phyloP scores from a whole-genome alignment of 2,113 vertebrate species.

The Callionymus lyra region DNA sequence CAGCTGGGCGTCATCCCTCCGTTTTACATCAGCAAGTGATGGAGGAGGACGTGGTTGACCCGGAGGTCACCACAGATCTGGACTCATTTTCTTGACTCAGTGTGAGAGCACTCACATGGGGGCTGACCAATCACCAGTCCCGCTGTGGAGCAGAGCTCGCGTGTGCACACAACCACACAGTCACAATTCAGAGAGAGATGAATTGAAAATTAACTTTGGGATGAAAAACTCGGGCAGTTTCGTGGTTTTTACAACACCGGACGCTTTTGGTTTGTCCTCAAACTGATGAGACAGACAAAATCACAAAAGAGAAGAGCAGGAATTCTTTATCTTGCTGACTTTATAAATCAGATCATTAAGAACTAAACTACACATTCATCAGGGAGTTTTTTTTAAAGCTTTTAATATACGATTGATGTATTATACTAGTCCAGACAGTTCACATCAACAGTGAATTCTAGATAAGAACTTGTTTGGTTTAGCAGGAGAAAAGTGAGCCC shows the following conservation, averaged over 20 bases:
- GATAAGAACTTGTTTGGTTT: no score
- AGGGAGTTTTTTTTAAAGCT: no score
- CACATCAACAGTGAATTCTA: no score
- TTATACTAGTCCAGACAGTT: no score
- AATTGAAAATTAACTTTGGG: slow-evolving; percentile 3
- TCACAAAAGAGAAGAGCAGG: no score
- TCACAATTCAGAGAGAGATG: neutral
- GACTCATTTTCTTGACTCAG: slow-evolving; percentile 37
- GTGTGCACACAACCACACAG: slow-evolving; percentile 2
- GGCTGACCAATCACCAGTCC: slow-evolving; percentile 17
- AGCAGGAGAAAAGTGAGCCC: no score
- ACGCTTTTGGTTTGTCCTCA: neutral
- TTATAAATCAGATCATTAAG: no score
- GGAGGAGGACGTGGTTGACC: slow-evolving; percentile 14
- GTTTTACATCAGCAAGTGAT: slow-evolving; percentile 9
- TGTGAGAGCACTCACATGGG: slow-evolving; percentile 21
- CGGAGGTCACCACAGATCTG: slow-evolving; percentile 25
- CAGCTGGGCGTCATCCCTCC: slow-evolving; percentile 19
- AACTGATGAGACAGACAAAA: no score
- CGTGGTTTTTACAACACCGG: slow-evolving; percentile 9
- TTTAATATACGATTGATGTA: no score
- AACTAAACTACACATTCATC: no score
- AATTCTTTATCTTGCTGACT: no score
- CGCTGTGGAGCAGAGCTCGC: slow-evolving; percentile 6
- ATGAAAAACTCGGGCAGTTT: slow-evolving; percentile 4